Conservation (phyloP, 2,888 invertebrate genomes). For the Acrocyrtus sp. region DNA sequence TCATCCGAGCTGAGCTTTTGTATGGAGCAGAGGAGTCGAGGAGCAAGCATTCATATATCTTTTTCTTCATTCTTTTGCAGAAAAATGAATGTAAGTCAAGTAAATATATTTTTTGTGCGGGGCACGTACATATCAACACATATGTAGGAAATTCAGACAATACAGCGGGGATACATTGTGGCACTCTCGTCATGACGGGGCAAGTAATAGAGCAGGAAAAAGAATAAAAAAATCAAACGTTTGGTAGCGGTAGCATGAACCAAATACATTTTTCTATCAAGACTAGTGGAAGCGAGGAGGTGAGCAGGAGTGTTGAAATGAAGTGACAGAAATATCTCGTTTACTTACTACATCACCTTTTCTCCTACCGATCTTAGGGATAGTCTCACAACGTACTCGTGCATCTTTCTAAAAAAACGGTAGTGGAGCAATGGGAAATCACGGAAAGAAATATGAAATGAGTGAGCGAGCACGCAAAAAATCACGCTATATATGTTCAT, state of each 20-base stretch:
- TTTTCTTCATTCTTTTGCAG: slow-evolving; percentile 22
- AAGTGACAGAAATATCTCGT: no score
- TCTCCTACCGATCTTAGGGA: no score
- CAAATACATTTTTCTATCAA: no score
- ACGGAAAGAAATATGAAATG: no score
- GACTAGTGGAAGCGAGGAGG: neutral
- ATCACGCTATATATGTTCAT: no score
- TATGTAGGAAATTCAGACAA: slow-evolving; percentile 11
- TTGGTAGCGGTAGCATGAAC: neutral
- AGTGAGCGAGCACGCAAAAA: no score
- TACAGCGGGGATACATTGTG: neutral
- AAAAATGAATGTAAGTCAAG: slow-evolving; percentile 44
- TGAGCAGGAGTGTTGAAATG: neutral
- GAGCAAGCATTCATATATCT: slow-evolving; percentile 39
- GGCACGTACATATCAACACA: slow-evolving; percentile 44
- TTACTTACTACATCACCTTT: no score
- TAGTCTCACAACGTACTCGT: no score
- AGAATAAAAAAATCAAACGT: neutral
- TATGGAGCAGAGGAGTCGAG: slow-evolving; percentile 32
- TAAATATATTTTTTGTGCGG: slow-evolving; percentile 13
- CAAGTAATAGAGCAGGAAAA: neutral
- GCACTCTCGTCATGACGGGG: slow-evolving; percentile 9
- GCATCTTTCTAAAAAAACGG: no score
- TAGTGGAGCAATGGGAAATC: no score
- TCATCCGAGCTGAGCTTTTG: slow-evolving; percentile 32